Evolutionary conservation across 2,113 vertebrate genomes (phyloP).

Genomic region (Solea senegalensis): DNA sequence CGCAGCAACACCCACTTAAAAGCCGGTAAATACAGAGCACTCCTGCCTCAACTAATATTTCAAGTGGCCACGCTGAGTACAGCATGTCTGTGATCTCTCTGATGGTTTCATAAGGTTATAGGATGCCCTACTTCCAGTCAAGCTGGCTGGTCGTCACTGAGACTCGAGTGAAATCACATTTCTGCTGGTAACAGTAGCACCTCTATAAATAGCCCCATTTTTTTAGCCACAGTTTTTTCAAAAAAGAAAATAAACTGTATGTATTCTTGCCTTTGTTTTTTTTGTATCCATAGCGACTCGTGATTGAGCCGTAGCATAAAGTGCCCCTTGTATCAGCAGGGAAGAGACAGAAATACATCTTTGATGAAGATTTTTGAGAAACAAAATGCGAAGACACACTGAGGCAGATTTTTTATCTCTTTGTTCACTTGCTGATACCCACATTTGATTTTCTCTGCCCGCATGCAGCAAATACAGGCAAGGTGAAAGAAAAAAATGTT

Average conservation of each 20-base stretch:
- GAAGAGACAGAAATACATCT: slow-evolving; percentile 32
- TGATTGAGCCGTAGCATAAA: slow-evolving; percentile 41
- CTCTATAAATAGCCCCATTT: slow-evolving; percentile 56
- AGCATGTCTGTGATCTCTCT: slow-evolving; percentile 25
- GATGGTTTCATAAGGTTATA: slow-evolving; percentile 28
- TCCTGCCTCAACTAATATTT: slow-evolving; percentile 31
- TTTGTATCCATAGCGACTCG: slow-evolving; percentile 72
- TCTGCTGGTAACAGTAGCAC: slow-evolving; percentile 29
- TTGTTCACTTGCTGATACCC: slow-evolving; percentile 14
- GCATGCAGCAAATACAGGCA: neutral
- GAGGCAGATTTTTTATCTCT: slow-evolving; percentile 24
- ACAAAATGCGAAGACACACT: slow-evolving; percentile 9
- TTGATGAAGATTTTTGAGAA: slow-evolving; percentile 30
- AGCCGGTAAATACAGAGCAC: slow-evolving; percentile 54
- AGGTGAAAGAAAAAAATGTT: neutral
- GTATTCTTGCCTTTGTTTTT: slow-evolving; percentile 33
- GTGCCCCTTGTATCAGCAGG: slow-evolving; percentile 57
- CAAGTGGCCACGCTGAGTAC: slow-evolving; percentile 40
- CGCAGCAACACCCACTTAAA: slow-evolving; percentile 63
- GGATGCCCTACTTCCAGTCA: slow-evolving; percentile 45
- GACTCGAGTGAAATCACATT: slow-evolving; percentile 38
- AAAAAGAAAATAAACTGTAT: slow-evolving; percentile 49
- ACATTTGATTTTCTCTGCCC: slow-evolving; percentile 13
- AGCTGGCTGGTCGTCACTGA: slow-evolving; percentile 19
- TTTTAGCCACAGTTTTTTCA: slow-evolving; percentile 43